A percentile compares a stretch with the other conserved stretches of the same genome.
Conservation (phyloP, 2,797 vertebrate genomes). For the Pantherophis alleghaniensis region DNA sequence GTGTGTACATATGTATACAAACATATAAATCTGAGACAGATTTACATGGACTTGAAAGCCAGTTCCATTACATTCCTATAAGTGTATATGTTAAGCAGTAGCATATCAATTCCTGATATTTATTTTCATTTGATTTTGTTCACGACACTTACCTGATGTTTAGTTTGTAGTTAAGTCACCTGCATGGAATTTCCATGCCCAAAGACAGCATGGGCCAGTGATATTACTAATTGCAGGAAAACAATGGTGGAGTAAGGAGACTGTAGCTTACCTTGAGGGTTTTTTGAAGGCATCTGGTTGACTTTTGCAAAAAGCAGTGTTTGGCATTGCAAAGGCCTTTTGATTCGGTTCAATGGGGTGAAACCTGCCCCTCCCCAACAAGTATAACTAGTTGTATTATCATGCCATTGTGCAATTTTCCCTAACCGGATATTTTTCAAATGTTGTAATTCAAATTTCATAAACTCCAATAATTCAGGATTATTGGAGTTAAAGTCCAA, state of each 20-base stretch:
- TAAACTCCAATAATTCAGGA: neutral
- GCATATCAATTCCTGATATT: neutral
- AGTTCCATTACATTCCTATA: neutral
- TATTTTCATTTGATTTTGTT: neutral
- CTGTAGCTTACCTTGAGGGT: neutral
- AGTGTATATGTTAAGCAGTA: conserved; percentile 1
- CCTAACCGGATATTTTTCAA: neutral
- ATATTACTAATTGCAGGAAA: neutral
- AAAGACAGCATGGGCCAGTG: neutral
- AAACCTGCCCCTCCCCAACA: neutral
- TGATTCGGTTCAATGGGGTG: neutral
- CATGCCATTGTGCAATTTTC: neutral
- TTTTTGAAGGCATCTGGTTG: neutral
- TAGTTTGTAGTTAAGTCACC: neutral
- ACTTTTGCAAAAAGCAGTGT: neutral
- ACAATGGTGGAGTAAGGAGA: too few relatives aligned
- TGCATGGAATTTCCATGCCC: neutral
- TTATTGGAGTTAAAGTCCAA: neutral
- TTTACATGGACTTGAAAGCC: neutral
- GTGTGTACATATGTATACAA: neutral
- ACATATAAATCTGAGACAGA: neutral
- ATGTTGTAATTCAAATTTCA: neutral
- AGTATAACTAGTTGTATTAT: neutral
- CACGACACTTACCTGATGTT: neutral
- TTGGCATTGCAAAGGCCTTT: neutral